Evolutionary conservation across 2,888 invertebrate genomes (phyloP).

Genomic region (Agonopterix heracliana): DNA sequence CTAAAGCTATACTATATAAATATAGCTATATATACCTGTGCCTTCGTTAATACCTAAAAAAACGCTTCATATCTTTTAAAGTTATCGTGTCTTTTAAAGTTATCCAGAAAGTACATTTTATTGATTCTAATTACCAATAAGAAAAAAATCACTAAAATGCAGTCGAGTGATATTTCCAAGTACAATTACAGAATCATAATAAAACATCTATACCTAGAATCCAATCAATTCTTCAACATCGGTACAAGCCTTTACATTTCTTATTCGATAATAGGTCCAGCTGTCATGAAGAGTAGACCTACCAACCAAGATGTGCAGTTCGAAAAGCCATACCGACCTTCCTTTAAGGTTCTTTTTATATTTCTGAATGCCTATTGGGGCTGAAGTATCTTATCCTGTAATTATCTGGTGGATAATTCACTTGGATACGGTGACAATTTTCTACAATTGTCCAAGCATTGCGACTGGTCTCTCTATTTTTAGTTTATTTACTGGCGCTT

Average conservation of each 20-base stretch:
- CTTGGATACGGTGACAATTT: constrained; percentile 50
- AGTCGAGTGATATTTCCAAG: constrained; percentile 9
- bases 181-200: constrained; percentile 6
- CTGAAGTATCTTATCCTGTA: constrained; percentile 46
- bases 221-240: constrained; percentile 49
- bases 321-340: neutral
- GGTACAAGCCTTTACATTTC: constrained; percentile 34
- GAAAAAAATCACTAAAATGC: constrained; percentile 9
- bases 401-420: constrained; percentile 53
- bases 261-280: constrained; percentile 42
- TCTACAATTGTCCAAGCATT: constrained; percentile 30
- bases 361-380: constrained; percentile 12
- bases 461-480: constrained; percentile 27
- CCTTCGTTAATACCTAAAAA: no score
- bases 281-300: constrained; percentile 21
- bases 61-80: no score
- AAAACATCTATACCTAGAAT: constrained; percentile 51
- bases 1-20: no score
- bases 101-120: neutral
- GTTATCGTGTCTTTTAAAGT: neutral
- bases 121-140: neutral
- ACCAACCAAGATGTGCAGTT: neutral
- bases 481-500: constrained; percentile 11
- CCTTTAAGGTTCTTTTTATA: constrained; percentile 23
- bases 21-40: no score